A percentile compares a stretch with the other conserved stretches of the same genome.
These are phyloP conservation scores for Mycetomoellerius zeteki DNA, from an alignment of 1,140 invertebrate genomes.

Conservation along the genomic window DNA sequence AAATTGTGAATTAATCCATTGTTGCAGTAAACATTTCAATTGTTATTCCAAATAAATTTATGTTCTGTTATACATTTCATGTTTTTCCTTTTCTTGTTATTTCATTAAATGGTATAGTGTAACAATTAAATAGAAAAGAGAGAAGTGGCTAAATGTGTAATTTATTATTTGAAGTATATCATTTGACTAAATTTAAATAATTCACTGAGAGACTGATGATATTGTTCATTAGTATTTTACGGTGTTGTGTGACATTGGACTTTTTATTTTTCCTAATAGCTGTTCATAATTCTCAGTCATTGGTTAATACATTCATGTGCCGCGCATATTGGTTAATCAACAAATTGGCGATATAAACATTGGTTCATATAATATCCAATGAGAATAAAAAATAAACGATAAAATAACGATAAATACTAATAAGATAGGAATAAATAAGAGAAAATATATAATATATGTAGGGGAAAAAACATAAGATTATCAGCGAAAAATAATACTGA, in stretches of 20 bases:
- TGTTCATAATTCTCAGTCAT: conserved; percentile 11
- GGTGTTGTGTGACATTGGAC: neutral
- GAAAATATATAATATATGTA: neutral
- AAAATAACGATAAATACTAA: neutral
- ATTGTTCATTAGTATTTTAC: neutral
- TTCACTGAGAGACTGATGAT: conserved; percentile 2
- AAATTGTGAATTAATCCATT: neutral
- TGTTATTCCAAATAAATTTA: neutral
- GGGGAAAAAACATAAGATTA: neutral
- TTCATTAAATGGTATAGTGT: neutral
- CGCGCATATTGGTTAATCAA: neutral
- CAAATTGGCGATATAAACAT: neutral
- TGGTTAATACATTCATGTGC: too few species aligned
- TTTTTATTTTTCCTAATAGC: conserved; percentile 2
- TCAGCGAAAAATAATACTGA: conserved; percentile 3
- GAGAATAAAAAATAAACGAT: neutral
- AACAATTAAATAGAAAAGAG: neutral
- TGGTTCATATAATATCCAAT: neutral
- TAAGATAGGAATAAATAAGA: neutral
- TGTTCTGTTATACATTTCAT: neutral
- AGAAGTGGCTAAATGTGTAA: neutral
- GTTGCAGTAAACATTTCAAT: too few species aligned
- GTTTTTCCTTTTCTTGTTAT: neutral
- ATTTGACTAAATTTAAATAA: conserved; percentile 34
- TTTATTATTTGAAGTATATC: conserved; percentile 21